A percentile compares a stretch with the other conserved stretches of the same genome.
Conservation (phyloP, 2,888 invertebrate genomes). For the Torymus texanus region DNA sequence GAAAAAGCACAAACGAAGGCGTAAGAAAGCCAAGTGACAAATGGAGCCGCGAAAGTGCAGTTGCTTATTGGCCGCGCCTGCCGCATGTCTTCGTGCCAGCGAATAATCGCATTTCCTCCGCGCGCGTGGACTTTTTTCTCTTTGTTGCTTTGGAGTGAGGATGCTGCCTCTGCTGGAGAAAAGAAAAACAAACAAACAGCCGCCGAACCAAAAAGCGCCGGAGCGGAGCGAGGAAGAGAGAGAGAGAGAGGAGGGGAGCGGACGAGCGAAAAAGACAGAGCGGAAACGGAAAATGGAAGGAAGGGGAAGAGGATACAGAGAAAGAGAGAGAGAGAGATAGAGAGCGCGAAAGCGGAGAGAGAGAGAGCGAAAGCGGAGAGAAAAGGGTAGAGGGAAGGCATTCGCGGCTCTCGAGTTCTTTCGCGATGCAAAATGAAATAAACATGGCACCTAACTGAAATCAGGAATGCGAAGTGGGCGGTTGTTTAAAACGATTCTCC, state of each 20-base stretch:
- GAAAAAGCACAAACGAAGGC: slow-evolving; percentile 11
- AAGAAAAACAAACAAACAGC: slow-evolving; percentile 20
- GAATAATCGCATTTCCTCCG: slow-evolving; percentile 55
- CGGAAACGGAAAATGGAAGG: neutral
- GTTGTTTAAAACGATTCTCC: slow-evolving; percentile 67
- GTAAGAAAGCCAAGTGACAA: slow-evolving; percentile 54
- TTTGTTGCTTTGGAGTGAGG: neutral
- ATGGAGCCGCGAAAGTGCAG: slow-evolving; percentile 50
- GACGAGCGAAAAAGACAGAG: neutral
- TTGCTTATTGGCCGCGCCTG: slow-evolving; percentile 45
- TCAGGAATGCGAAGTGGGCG: slow-evolving; percentile 69
- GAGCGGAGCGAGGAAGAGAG: neutral
- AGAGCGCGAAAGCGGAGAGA: neutral
- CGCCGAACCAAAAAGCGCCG: slow-evolving; percentile 13
- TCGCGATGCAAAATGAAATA: slow-evolving; percentile 65
- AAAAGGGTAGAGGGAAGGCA: slow-evolving; percentile 18
- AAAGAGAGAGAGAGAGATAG: neutral
- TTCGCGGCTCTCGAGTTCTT: slow-evolving; percentile 21
- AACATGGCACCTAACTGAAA: slow-evolving; percentile 66
- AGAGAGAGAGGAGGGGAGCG: neutral
- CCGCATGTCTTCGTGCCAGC: slow-evolving; percentile 31
- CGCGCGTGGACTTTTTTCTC: neutral
- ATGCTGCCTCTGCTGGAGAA: no score
- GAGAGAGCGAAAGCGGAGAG: neutral
- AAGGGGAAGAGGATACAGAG: neutral